Base-by-base conservation (phyloP, 2,797 vertebrate species). In the Cirrhinus mrigala region DNA sequence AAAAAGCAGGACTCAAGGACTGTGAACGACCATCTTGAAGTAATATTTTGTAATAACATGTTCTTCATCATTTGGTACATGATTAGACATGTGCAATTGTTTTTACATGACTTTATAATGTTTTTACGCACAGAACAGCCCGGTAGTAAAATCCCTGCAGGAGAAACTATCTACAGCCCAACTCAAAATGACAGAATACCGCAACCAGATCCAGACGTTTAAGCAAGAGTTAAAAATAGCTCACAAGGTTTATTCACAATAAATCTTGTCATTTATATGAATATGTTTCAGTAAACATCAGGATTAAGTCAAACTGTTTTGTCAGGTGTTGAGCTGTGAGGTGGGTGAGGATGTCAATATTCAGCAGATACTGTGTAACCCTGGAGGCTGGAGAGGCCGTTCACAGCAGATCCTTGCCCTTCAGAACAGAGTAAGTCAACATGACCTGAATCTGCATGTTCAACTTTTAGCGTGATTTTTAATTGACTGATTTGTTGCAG, bases 391-490 rank as follows among this genome's bases (percentile, higher is more conserved):
- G 93, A 94, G 98, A 86, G 98, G 98, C 3, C 95, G 98, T 33
- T 95, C 98, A 4, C 98, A 99, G 90, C 97, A 98, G 89, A 98
- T 99, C 58, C 95, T 99, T 1, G 91, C 94, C 88, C 92, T 99
- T 46, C 97, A 99, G 86, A 95, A 90, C 87, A 96, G 94, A 96
- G 98, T 99, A 89, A 95, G 95, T 88, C 62, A 14, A 12, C 66
- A 22, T 8, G 6, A 4, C 27, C 33, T 6, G 50, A 9, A 6
- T 1, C 22, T 66, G 18, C 6, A 12, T 46, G 44, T 11, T 40
- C 8, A 22, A 6, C 16, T 68, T 27, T 78, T 62, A 62, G 12
- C 6, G 11, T 22, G 78, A 27, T 20, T 24, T n/a, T 6, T 37
- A 7, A n/a, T n/a, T 52, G 11, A 56, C 44, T 6, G 6, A 20